phyloP scores from a whole-genome alignment of 2,113 vertebrate species.

The Andinoacara biseriatus region DNA sequence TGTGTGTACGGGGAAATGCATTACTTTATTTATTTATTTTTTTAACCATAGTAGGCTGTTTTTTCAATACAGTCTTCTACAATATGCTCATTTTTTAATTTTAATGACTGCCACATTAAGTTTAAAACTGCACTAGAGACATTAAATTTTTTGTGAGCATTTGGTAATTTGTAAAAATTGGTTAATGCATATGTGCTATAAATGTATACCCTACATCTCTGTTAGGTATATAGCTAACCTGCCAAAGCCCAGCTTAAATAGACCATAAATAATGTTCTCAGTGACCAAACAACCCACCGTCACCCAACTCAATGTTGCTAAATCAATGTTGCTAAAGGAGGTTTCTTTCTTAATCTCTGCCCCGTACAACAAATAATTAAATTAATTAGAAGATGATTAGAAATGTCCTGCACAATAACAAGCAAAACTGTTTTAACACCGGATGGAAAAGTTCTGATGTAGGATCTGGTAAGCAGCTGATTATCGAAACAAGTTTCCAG shows the following conservation, averaged over 20 bases:
- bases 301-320: neutral
- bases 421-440: neutral
- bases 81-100: neutral
- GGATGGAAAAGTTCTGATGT: neutral
- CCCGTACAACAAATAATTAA: neutral
- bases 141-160: neutral
- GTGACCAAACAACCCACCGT: neutral
- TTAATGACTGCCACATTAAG: neutral
- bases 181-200: neutral
- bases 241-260: neutral
- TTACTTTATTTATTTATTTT: neutral
- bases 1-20: neutral
- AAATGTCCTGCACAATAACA: neutral
- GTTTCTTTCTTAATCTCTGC: neutral
- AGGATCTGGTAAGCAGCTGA: neutral
- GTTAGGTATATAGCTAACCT: neutral
- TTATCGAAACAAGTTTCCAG: neutral
- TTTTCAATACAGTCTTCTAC: neutral
- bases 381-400: neutral
- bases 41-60: neutral
- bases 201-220: neutral
- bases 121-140: neutral
- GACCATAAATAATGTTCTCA: neutral
- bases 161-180: neutral
- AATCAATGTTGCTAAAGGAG: neutral